A percentile compares a stretch with the other conserved stretches of the same genome.
phyloP scores from a whole-genome alignment of 2,113 vertebrate species.

The Alosa alosa region DNA sequence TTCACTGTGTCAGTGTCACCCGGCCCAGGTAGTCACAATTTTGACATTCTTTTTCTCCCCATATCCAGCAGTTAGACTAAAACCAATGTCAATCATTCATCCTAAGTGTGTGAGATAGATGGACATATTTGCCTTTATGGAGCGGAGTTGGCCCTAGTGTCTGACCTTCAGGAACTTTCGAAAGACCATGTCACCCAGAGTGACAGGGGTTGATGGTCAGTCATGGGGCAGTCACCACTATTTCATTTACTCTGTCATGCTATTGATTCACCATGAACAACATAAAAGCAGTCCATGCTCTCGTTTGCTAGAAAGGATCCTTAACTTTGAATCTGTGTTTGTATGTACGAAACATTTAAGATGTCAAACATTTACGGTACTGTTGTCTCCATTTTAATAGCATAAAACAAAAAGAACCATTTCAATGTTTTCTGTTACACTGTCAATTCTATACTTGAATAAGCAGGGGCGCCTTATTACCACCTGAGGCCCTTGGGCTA shows the following conservation, averaged over 20 bases:
- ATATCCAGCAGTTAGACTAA: slow-evolving; percentile 5
- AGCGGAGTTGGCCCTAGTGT: not conserved
- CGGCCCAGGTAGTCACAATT: not conserved
- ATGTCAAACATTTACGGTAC: no score
- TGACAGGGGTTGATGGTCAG: slow-evolving; percentile 7
- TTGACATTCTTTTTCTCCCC: not conserved
- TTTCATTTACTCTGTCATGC: slow-evolving; percentile 10
- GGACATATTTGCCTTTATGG: not conserved
- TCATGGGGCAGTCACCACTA: not conserved
- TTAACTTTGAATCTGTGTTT: not conserved
- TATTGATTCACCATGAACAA: not conserved
- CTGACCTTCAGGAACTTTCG: slow-evolving; percentile 5
- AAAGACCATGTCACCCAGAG: slow-evolving; percentile 2
- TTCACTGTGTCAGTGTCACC: not conserved
- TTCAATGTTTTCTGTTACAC: no score
- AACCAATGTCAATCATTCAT: slow-evolving; percentile 1
- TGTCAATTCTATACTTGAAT: no score
- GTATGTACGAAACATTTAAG: not conserved
- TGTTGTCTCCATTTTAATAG: no score
- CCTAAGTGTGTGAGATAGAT: not conserved
- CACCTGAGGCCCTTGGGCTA: no score
- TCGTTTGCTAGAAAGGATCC: not conserved
- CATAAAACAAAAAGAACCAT: no score
- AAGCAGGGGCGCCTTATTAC: no score
- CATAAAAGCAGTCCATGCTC: not conserved